A percentile compares a stretch with the other conserved stretches of the same genome.
phyloP scores from a whole-genome alignment of 2,797 vertebrate genomes.

The Gallirallus australis region DNA sequence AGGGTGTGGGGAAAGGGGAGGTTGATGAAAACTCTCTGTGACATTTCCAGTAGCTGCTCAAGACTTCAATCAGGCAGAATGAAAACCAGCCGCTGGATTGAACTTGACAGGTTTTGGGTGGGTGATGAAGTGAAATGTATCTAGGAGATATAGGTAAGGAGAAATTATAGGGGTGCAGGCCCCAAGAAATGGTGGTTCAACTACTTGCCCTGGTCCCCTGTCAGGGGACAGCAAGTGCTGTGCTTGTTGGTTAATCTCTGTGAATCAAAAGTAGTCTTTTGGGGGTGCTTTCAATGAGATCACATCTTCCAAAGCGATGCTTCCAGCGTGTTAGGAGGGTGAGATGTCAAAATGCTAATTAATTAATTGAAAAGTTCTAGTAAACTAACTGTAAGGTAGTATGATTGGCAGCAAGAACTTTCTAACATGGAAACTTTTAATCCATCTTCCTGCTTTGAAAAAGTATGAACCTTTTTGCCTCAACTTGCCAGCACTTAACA shows the following conservation, averaged over 20 bases:
- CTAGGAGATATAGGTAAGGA: background rate
- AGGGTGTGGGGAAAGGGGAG: constrained; percentile 53
- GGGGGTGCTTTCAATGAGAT: background rate
- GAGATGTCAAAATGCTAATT: constrained; percentile 8
- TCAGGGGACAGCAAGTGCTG: background rate
- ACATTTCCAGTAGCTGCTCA: constrained; percentile 29
- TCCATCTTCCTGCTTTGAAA: background rate
- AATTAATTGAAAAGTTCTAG: background rate
- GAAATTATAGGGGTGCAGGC: background rate
- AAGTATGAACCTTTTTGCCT: background rate
- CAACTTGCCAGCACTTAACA: background rate
- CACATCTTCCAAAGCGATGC: background rate
- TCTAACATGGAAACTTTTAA: background rate
- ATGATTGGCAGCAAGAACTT: background rate
- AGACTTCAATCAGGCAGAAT: background rate
- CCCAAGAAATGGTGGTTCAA: constrained; percentile 23
- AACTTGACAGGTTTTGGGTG: background rate
- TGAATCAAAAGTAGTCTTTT: background rate
- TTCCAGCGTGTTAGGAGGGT: background rate
- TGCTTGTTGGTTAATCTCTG: background rate
- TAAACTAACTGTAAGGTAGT: background rate
- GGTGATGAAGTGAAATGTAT: background rate
- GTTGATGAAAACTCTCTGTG: constrained; percentile 29
- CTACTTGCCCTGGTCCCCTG: background rate
- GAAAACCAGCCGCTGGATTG: background rate